Evolutionary conservation across 2,888 invertebrate genomes (phyloP).

Genomic region (Drosophila lutescens): DNA sequence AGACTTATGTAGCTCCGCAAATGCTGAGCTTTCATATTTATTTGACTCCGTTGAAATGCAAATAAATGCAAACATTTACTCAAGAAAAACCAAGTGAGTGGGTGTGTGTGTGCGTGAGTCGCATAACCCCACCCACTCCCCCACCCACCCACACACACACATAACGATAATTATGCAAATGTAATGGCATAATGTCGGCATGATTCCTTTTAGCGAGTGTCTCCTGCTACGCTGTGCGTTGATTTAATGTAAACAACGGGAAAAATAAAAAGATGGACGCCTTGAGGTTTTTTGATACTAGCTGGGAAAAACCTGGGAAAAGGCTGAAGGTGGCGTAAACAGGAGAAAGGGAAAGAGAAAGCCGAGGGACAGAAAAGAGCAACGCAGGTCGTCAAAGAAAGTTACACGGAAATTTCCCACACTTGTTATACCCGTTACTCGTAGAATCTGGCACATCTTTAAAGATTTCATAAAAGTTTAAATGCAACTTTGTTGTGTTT

Average conservation of each 20-base stretch:
- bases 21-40: slow-evolving; percentile 39
- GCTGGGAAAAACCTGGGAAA: not conserved
- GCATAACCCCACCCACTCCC: slow-evolving; percentile 6
- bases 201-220: slow-evolving; percentile 65
- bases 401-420: not conserved
- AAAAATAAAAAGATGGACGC: slow-evolving; percentile 64
- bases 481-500: no score
- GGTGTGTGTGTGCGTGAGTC: slow-evolving; percentile 8
- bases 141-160: slow-evolving; percentile 9
- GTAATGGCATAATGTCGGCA: slow-evolving; percentile 69
- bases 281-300: slow-evolving; percentile 63
- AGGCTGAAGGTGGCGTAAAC: not conserved
- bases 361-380: not conserved
- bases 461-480: no score
- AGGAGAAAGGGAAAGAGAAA: not conserved
- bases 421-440: no score
- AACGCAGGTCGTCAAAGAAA: not conserved
- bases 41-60: slow-evolving; percentile 66
- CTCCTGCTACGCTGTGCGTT: slow-evolving; percentile 37
- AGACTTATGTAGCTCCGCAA: not conserved
- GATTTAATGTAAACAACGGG: slow-evolving; percentile 69
- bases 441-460: no score
- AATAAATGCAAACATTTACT: slow-evolving; percentile 71
- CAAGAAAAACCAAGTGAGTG: slow-evolving; percentile 42
- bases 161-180: slow-evolving; percentile 77